phyloP scores from a whole-genome alignment of 1,140 invertebrate genomes.

The Hestina assimilis region DNA sequence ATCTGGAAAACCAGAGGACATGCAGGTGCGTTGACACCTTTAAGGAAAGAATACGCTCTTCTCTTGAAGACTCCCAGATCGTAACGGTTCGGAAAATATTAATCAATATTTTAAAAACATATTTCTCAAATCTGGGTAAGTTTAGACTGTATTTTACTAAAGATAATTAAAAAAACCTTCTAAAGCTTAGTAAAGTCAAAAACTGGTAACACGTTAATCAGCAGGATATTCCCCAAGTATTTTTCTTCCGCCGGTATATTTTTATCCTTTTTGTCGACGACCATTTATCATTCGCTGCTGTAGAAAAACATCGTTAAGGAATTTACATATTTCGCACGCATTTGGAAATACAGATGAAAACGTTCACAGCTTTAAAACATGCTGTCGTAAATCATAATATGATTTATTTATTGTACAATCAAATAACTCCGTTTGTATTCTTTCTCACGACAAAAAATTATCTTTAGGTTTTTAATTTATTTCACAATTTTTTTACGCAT shows the following conservation, averaged over 20 bases:
- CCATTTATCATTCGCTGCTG: constrained; percentile 17
- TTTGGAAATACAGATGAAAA: constrained; percentile 9
- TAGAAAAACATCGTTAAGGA: constrained; percentile 25
- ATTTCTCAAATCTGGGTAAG: too few relatives aligned
- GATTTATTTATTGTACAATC: background rate
- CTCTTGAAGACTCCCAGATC: too few relatives aligned
- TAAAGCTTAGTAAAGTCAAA: too few relatives aligned
- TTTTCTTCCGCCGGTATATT: background rate
- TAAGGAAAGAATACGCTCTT: too few relatives aligned
- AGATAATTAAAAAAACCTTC: too few relatives aligned
- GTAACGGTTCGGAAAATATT: too few relatives aligned
- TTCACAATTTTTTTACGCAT: too few relatives aligned
- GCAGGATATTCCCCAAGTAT: background rate
- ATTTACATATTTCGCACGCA: constrained; percentile 15
- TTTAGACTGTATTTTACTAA: too few relatives aligned
- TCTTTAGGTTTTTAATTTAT: background rate
- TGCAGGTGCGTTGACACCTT: too few relatives aligned
- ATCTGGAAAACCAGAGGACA: too few relatives aligned
- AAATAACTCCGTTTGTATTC: background rate
- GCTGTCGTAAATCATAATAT: background rate
- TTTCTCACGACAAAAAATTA: background rate
- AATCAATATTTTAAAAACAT: too few relatives aligned
- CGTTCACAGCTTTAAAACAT: background rate
- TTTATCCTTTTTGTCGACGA: constrained; percentile 4
- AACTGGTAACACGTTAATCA: background rate